Base-by-base conservation (phyloP, 2,888 invertebrate genomes). In the Slavum lentiscoides region DNA sequence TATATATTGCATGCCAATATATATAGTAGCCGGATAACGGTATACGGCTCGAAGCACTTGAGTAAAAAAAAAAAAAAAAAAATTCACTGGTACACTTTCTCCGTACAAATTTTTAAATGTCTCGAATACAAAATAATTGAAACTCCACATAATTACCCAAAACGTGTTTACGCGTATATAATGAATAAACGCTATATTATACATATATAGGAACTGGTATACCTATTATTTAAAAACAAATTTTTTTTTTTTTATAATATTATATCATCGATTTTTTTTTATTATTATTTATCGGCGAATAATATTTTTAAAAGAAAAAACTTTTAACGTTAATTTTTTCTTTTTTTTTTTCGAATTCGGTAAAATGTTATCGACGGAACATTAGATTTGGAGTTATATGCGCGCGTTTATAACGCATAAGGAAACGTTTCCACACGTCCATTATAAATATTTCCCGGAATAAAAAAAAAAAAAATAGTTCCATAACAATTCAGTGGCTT, bases 1-100 rank as follows among this genome's bases (percentile, higher is more conserved):
- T 30, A 30, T 55, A 30, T 30, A 30, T 55, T 77, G 53, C 69
- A 53, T 53, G 37, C 62, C 53, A 62, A 30, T 30, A 30, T 30
- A 30, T 30, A 30, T 30, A 30, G 30, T 30, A 70, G 68, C 70
- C 39, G 80, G 37, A 80, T 80, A 80, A 66, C 72, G 80, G 80
- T 64, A 13, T n/a, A 13, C 8, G 23, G 43, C 77, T 53, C 77
- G 70, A 23, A 80, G 80, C 64, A 66, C 64, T 70, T 53, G 21
- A 37, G 61, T 64, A 80, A 64, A 30, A 30, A 30, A 30, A 30
- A 30, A 80, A 64, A 30, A 30, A 30, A 30, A 30, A 30, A 30
- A 80, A 80, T 66, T 80, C 64, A 58, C 72, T 64, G 55, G 72
- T 72, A 55, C 64, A 72, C 80, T 80, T 80, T 80, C 80, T 80